Percentiles rank a stretch among this genome's conserved stretches.
Evolutionary conservation across 2,797 vertebrate species (phyloP).

Genomic region (Xenopus petersii): DNA sequence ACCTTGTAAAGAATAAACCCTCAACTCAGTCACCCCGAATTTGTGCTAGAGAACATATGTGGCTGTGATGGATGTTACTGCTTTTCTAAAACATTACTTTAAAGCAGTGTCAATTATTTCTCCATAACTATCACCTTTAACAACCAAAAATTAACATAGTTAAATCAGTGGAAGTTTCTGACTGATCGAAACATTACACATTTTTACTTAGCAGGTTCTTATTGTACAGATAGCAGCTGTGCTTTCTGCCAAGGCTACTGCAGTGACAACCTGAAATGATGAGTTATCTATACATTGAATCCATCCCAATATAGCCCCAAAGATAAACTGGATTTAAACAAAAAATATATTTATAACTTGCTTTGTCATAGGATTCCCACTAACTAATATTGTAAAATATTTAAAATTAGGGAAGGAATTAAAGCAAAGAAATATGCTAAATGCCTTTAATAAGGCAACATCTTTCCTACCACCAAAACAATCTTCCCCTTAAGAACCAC

Average conservation of each 20-base stretch:
- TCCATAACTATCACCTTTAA: too few species aligned
- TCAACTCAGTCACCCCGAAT: background rate
- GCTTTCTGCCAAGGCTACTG: background rate
- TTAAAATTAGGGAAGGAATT: background rate
- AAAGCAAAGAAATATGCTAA: background rate
- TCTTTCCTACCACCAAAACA: background rate
- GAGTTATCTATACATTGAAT: background rate
- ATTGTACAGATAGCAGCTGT: background rate
- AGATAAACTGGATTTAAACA: background rate
- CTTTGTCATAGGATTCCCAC: background rate
- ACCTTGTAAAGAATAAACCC: conserved; percentile 8
- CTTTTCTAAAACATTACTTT: too few species aligned
- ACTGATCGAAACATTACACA: too few species aligned
- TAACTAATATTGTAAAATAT: background rate
- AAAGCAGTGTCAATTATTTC: too few species aligned
- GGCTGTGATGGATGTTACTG: too few species aligned
- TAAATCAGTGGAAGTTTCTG: too few species aligned
- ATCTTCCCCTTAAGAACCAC: background rate
- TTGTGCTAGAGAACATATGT: background rate
- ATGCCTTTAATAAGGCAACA: background rate
- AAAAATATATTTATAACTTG: background rate
- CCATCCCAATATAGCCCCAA: background rate
- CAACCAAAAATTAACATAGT: background rate
- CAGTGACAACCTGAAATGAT: background rate
- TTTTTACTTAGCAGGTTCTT: background rate